Base-by-base conservation (phyloP, 2,888 invertebrate genomes). In the Eristalinus sepulchralis region DNA sequence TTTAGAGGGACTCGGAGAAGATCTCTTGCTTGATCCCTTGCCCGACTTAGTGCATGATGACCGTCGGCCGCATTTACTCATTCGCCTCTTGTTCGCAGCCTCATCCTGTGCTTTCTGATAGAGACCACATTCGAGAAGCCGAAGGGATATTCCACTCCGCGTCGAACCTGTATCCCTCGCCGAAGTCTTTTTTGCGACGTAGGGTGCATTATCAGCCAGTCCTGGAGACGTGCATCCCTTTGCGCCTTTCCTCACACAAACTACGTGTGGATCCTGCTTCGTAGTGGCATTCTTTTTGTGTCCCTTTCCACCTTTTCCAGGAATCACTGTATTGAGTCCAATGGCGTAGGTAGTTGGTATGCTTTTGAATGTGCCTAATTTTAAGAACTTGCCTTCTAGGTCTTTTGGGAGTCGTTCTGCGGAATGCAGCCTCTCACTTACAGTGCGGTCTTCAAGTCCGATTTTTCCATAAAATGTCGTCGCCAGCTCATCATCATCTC, bases 201-300 rank as follows among this genome's bases (percentile, higher is more conserved):
- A 88, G 0, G 55, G 77, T 4, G 84, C 71, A 20, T 83, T 62
- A 2, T 62, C 64, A 5, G 82, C 66, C 24, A 88, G 82, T 3
- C 89, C 89, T 5, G 88, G 88, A 0, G 88, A 89, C 13, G 67
- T 67, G 11, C 88, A 88, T 4, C 88, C 88, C 34, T 88, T 88
- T 0, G 80, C 71, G 0, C 81, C 88, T 5, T 86, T 75, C 11
- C 82, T 83, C 8, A 88, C 86, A 60, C 88, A 88, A 6, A 86
- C 81, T 47, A 88, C 68, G 20, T 89, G 81, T 0, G 88, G 75
- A 68, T 79, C 68, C 8, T 66, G 66, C 3, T 60, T 60, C 5
- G n/a, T 39, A 0, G 31, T 31, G 4, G 31, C 4, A 31, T 6
- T 34, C 34, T 34, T 8, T 8, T 17, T 17, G 17, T 17, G 17